Percentiles rank a stretch among this genome's conserved stretches.
Conservation (phyloP, 2,797 vertebrate species). For the Ptychobarbus kaznakovi region DNA sequence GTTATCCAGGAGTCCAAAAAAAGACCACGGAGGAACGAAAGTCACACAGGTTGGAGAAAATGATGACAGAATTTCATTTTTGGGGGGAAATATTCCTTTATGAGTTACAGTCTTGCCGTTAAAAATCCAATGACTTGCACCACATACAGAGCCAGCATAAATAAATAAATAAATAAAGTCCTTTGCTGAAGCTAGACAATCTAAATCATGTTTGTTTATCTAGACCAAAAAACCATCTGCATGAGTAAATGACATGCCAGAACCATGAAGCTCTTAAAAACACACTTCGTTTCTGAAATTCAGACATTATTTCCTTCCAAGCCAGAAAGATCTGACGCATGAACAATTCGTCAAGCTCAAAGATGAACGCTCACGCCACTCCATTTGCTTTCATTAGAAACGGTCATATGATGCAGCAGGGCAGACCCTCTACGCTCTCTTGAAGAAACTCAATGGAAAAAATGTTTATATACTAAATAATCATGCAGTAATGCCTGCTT, state of each 20-base stretch:
- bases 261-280: slow-evolving; percentile 17
- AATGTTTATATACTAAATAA: not conserved
- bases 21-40: not conserved
- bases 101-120: not conserved
- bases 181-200: slow-evolving; percentile 39
- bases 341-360: not conserved
- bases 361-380: not conserved
- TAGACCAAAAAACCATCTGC: slow-evolving; percentile 49
- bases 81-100: not conserved
- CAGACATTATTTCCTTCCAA: not conserved
- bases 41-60: not conserved
- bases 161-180: slow-evolving; percentile 1
- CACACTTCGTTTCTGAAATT: not conserved
- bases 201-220: slow-evolving; percentile 64
- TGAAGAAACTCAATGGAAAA: not conserved
- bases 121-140: not conserved
- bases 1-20: not conserved
- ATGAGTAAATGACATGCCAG: slow-evolving; percentile 21
- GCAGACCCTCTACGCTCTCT: not conserved
- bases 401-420: not conserved
- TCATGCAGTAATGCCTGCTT: not conserved
- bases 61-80: not conserved
- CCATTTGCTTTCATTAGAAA: not conserved
- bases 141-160: slow-evolving; percentile 10
- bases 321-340: slow-evolving; percentile 6